Base-by-base conservation (phyloP, 2,797 vertebrate species). In the Novumbra hubbsi region DNA sequence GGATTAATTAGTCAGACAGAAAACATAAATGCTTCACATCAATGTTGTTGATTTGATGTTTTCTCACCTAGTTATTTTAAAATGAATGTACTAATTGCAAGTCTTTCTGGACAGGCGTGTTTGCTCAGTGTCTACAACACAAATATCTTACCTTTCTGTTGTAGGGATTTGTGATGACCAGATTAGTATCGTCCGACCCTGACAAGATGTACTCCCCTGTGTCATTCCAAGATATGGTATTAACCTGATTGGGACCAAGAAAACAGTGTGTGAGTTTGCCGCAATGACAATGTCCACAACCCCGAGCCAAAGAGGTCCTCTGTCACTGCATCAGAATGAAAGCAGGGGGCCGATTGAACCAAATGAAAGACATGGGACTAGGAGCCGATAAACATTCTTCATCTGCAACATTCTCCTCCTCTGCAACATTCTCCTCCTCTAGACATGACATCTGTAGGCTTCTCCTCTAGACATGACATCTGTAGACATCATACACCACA, bases 161-260 rank as follows among this genome's bases (percentile, higher is more conserved):
- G 90, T 97, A 99, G 3, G 97, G 97, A 89, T 97, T 98, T 75
- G 94, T 96, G 83, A 99, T 99, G 74, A 96, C 96, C 94, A 99
- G 88, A 86, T 97, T 97, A 74, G 97, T 98, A 76, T 99, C 98
- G 87, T 98, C 97, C 1, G 98, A 99, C 73, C 97, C 97, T 72
- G 97, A 99, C 82, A 99, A 92, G 88, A 99, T 95, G 85, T 98
- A 99, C 88, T 98, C 96, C 73, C 97, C 98, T n/a, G 97, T 99
- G 82, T 98, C 96, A 83, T 96, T 99, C 98, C 98, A 99, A 84
- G 95, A 98, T 93, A 99, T 99, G 45, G 97, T 98, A 91, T 99
- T 99, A 88, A 99, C 98, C 98, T 98, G 88, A 70, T 74, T n/a
- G 78, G 34, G 84, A n/a, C 11, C 49, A 34, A 32, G 9, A 14